Conservation (phyloP, 2,113 vertebrate genomes). For the Bolborhynchus lineola region DNA sequence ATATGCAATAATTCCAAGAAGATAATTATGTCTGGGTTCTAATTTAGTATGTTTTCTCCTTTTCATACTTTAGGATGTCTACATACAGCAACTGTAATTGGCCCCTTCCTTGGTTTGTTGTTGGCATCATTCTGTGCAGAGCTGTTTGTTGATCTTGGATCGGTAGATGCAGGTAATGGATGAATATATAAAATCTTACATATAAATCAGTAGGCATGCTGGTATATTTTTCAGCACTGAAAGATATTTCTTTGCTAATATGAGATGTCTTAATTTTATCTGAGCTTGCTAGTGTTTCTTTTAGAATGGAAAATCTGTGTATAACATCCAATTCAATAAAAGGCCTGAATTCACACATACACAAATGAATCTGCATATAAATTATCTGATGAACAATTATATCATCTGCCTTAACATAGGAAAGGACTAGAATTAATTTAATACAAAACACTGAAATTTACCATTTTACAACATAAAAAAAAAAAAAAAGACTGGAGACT, state of each 20-base stretch:
- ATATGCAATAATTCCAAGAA: not conserved
- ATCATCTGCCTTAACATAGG: not conserved
- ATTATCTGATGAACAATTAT: not conserved
- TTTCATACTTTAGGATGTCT: conserved; percentile 77
- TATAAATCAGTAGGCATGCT: not conserved
- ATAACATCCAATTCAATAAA: not conserved
- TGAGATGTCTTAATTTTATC: not conserved
- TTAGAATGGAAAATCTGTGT: not conserved
- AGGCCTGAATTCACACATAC: not conserved
- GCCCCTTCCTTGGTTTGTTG: conserved; percentile 87
- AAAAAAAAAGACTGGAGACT: not conserved
- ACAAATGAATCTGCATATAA: not conserved
- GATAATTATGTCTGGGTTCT: not conserved
- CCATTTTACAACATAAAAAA: not conserved
- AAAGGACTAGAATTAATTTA: not conserved
- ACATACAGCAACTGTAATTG: conserved; percentile 84
- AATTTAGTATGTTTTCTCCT: not conserved
- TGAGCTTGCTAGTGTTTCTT: not conserved
- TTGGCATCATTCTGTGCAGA: conserved; percentile 87
- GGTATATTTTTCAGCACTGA: not conserved
- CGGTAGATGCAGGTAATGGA: conserved; percentile 83
- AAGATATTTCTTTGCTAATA: not conserved
- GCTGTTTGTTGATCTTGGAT: conserved; percentile 90
- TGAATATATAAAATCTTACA: not conserved
- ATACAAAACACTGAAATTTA: not conserved